These are phyloP conservation scores for Sisor rabdophorus DNA, from an alignment of 2,113 vertebrate species.

Conservation along the genomic window DNA sequence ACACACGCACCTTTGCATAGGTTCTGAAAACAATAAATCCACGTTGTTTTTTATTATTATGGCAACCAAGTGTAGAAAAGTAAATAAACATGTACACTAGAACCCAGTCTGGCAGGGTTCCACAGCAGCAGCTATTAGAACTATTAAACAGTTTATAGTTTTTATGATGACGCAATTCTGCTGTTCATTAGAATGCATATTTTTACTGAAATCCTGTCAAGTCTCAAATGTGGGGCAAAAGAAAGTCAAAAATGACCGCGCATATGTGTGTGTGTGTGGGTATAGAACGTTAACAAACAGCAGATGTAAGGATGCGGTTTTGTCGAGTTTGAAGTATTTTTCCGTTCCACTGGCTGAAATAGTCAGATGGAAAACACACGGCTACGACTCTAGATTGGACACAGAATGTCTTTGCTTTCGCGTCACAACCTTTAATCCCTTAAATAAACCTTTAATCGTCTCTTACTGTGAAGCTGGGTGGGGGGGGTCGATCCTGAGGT, in stretches of 20 bases:
- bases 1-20: background rate
- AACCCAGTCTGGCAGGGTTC: background rate
- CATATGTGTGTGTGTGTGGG: conserved; percentile 47
- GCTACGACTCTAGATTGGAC: background rate
- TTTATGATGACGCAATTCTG: background rate
- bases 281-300: conserved; percentile 62
- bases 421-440: background rate
- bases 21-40: background rate
- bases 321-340: conserved; percentile 62
- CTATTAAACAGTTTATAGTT: background rate
- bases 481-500: too few species aligned
- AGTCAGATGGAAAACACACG: conserved; percentile 26
- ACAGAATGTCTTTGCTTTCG: background rate
- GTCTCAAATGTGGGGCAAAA: background rate
- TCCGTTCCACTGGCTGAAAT: conserved; percentile 49
- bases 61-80: too few species aligned
- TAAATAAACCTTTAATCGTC: too few species aligned
- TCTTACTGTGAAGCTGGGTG: too few species aligned
- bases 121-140: background rate
- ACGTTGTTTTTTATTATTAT: too few species aligned
- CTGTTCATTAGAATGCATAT: background rate
- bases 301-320: conserved; percentile 65
- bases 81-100: too few species aligned
- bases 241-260: background rate
- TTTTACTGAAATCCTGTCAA: background rate